A percentile compares a stretch with the other conserved stretches of the same genome.
Conservation (phyloP, 2,888 invertebrate genomes). For the Euplexia lucipara region DNA sequence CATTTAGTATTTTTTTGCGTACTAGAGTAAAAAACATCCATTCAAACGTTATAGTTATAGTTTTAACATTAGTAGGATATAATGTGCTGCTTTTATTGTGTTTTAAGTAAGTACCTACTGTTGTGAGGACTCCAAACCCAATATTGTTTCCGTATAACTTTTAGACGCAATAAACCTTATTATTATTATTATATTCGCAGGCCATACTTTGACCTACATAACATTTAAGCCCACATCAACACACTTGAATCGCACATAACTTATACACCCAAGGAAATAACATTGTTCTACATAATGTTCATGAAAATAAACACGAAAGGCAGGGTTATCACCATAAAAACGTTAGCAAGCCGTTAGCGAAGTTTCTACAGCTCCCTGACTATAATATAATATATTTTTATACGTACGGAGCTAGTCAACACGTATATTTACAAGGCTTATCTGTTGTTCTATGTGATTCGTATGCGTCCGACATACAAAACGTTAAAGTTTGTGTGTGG, state of each 20-base stretch:
- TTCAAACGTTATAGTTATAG: too few relatives aligned
- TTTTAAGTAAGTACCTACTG: too few relatives aligned
- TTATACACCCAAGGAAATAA: slow-evolving; percentile 20
- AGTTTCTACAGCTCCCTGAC: slow-evolving; percentile 55
- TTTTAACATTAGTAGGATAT: too few relatives aligned
- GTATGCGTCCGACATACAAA: slow-evolving; percentile 76
- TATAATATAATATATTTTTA: slow-evolving; percentile 37
- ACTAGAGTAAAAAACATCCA: too few relatives aligned
- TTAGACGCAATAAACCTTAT: too few relatives aligned
- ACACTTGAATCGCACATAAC: slow-evolving; percentile 5
- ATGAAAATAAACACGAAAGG: slow-evolving; percentile 35
- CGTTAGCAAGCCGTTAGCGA: slow-evolving; percentile 53
- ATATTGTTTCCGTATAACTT: too few relatives aligned
- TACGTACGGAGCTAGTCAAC: slow-evolving; percentile 59
- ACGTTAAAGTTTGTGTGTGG: slow-evolving; percentile 70
- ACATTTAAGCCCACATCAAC: not conserved
- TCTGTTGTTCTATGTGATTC: slow-evolving; percentile 75
- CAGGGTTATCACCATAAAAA: slow-evolving; percentile 50
- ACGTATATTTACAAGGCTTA: slow-evolving; percentile 72
- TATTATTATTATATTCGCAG: too few relatives aligned
- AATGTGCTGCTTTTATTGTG: too few relatives aligned
- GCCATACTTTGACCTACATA: not conserved
- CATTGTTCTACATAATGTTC: slow-evolving; percentile 29
- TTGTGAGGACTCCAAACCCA: too few relatives aligned
- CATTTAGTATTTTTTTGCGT: too few relatives aligned